Percentiles rank a stretch among this genome's conserved stretches.
Conservation (phyloP, 2,888 invertebrate species). For the Prenolepis imparis region DNA sequence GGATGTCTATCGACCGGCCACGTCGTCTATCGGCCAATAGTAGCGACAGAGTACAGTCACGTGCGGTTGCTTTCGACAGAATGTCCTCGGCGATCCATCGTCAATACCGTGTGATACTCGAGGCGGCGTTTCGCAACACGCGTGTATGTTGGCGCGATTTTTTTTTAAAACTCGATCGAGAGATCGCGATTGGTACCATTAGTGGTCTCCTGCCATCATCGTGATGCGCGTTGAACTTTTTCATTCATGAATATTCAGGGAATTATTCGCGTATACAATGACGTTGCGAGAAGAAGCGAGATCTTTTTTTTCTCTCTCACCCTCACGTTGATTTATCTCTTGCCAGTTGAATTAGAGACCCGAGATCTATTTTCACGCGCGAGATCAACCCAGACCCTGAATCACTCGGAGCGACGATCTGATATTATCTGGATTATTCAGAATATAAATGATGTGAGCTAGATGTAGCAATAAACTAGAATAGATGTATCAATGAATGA, state of each 20-base stretch:
- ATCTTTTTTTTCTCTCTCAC: background rate
- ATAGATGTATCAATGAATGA: background rate
- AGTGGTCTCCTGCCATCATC: background rate
- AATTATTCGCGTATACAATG: constrained; percentile 9
- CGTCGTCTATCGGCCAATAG: constrained; percentile 72
- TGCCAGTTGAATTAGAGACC: background rate
- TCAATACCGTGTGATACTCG: constrained; percentile 31
- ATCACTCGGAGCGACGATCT: background rate
- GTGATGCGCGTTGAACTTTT: background rate
- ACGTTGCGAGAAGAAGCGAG: background rate
- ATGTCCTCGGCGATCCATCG: constrained; percentile 61
- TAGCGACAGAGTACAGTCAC: constrained; percentile 74
- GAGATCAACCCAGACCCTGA: background rate
- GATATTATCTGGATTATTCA: background rate
- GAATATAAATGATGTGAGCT: background rate
- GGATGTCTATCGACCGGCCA: constrained; percentile 72
- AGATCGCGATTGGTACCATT: background rate
- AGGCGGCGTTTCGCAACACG: background rate
- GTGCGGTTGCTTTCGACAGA: constrained; percentile 68
- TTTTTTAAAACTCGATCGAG: background rate
- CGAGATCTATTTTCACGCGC: background rate
- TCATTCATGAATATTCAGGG: background rate
- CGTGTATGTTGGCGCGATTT: background rate
- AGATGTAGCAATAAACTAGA: background rate
- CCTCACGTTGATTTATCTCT: background rate